phyloP scores from a whole-genome alignment of 1,140 invertebrate genomes.

The Drosophila novamexicana region DNA sequence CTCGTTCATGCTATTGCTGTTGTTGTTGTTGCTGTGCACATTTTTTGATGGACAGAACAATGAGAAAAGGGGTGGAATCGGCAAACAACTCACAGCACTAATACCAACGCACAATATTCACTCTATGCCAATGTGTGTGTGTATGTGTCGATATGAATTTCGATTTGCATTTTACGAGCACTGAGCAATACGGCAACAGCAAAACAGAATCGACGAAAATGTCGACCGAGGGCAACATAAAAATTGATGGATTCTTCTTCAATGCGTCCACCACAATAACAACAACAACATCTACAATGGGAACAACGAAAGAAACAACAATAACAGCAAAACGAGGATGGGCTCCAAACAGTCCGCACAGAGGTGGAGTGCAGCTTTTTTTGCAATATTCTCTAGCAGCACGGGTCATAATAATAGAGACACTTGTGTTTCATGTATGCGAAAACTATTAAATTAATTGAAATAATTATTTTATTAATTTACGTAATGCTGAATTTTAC shows the following conservation, averaged over 20 bases:
- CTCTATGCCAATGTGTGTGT: not conserved
- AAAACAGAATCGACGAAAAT: slow-evolving; percentile 77
- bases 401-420: slow-evolving; percentile 10
- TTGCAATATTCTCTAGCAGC: slow-evolving; percentile 48
- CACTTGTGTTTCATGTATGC: not conserved
- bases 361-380: slow-evolving; percentile 38
- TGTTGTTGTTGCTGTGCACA: slow-evolving; percentile 34
- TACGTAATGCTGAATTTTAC: not conserved
- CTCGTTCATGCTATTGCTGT: slow-evolving; percentile 25
- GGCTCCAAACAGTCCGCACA: slow-evolving; percentile 1
- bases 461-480: no score
- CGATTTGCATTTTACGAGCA: slow-evolving; percentile 82
- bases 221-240: slow-evolving; percentile 77
- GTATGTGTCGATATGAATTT: slow-evolving; percentile 64
- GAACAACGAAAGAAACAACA: slow-evolving; percentile 13
- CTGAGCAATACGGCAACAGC: slow-evolving; percentile 43
- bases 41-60: slow-evolving; percentile 83
- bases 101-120: slow-evolving; percentile 29
- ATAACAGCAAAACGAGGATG: slow-evolving; percentile 27
- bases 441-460: not conserved
- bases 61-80: slow-evolving; percentile 83
- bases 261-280: slow-evolving; percentile 56
- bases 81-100: slow-evolving; percentile 44
- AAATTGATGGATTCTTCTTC: slow-evolving; percentile 84
- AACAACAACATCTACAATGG: slow-evolving; percentile 7